Conservation (phyloP, 2,797 vertebrate genomes). For the Pterois miles region DNA sequence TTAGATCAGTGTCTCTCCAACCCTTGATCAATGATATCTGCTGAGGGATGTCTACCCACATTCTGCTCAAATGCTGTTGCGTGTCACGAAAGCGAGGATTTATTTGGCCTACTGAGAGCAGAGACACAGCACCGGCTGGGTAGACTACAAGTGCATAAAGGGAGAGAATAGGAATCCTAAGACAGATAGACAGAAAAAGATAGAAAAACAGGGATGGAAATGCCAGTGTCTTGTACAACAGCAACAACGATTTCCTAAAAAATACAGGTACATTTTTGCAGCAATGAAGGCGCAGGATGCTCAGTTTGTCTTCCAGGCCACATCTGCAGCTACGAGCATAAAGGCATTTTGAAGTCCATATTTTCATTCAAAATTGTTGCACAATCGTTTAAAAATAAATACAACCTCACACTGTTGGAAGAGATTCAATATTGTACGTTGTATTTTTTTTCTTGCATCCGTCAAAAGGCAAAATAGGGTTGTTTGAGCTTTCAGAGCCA, state of each 20-base stretch:
- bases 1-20: constrained; percentile 52
- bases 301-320: not conserved
- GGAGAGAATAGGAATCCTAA: not conserved
- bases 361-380: too few species aligned
- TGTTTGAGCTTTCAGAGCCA: too few species aligned
- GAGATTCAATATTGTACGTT: too few species aligned
- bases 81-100: constrained; percentile 40
- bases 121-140: constrained; percentile 20
- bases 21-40: constrained; percentile 59
- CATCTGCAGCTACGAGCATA: not conserved
- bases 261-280: not conserved
- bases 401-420: too few species aligned
- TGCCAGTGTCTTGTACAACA: not conserved
- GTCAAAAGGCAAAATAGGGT: too few species aligned
- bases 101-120: constrained; percentile 41
- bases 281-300: not conserved
- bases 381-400: too few species aligned
- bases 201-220: not conserved
- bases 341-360: too few species aligned
- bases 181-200: not conserved
- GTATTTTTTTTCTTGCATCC: too few species aligned
- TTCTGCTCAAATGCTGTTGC: constrained; percentile 35
- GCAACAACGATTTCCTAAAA: not conserved
- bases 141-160: constrained; percentile 9
- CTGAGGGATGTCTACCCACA: constrained; percentile 46